Evolutionary conservation across 2,797 vertebrate genomes (phyloP), one percentile per base, ranked within the genome.

Genomic region (Trichosurus vulpecula): DNA sequence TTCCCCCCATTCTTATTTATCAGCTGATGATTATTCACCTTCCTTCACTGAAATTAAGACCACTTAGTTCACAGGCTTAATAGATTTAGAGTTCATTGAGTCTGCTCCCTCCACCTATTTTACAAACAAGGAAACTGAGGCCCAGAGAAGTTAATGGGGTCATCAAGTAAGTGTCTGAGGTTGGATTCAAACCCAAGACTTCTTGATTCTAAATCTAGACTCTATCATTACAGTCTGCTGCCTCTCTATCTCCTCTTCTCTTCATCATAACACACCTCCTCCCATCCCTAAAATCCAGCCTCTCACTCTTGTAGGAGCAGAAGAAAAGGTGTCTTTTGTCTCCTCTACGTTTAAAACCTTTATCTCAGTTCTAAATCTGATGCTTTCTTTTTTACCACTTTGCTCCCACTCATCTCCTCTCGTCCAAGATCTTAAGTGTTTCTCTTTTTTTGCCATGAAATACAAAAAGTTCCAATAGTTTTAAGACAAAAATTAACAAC

Each of bases 361-460:
- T 47, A 81, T 81, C n/a, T 25, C 41, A 47, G 19, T 47, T 81
- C 74, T 81, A 27, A 81, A 81, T 81, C n/a, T 47, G 19, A 47
- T 81, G 74, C 19, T 81, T 81, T 74, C 22, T 47, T 25, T 22
- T 25, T 41, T 25, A 81, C 10, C 22, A 41, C 41, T 81, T 47
- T 47, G 6, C 41, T 81, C 41, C 74, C 41, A 47, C 74, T 81
- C 74, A 25, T 47, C 22, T 81, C 66, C n/a, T 47, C 6, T 81
- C 19, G 66, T 81, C 41, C 41, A 87, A 87, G 30, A 56, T 58
- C 56, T 95, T 87, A 91, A 13, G n/a, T 54, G 66, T 89, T 94
- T 54, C 9, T 58, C 6, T 57, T 93, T 6, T 97, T 90, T 30
- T 41, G 91, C 94, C 12, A 95, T 94, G 9, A 93, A 93, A 90